Base-by-base conservation (phyloP, 2,113 vertebrate genomes). In the Cryptotis parvus region DNA sequence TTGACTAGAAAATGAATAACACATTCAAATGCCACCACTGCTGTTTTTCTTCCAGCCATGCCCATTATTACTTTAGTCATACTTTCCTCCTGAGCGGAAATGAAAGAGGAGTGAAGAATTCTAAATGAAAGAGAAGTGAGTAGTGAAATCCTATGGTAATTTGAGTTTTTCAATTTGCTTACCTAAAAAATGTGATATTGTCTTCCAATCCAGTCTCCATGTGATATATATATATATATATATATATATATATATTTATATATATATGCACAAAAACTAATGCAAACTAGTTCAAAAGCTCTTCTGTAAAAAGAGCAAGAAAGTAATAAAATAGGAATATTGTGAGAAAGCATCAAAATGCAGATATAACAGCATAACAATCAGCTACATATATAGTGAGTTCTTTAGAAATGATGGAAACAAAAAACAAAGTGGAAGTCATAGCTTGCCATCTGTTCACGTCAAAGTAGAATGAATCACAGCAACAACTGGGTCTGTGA, bases 381-480 rank as follows among this genome's bases (percentile, higher is more conserved):
- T 33, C 76, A 76, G 37, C 55, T 33, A 10, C 24, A 37, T 43
- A 89, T 27, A 26, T 33, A 45, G 43, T 45, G 33, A 81, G 27
- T 12, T 86, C 22, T 68, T 93, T 90, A 63, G 61, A 88, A 33
- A 83, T 66, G 55, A 61, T 6, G 80, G 27, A 76, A 41, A 39
- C 29, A 73, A 83, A 45, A 80, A 89, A 55, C 77, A 76, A 88
- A 92, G 87, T n/a, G 3, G 52, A 91, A 91, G 16, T 91, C 29
- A 85, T 7, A 75, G 43, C 73, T 37, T 87, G 43, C 31, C 39
- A 69, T 86, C 41, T 39, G 31, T 58, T 84, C 76, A 94, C 39
- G 6, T 92, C 79, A 96, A 49, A 83, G 18, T 29, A 39, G 52
- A 83, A 73, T 90, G 91, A 96, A 41, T 94, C 92, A 93, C 18